A percentile compares a stretch with the other conserved stretches of the same genome.
phyloP scores from a whole-genome alignment of 2,113 vertebrate species.

The Danio rerio region DNA sequence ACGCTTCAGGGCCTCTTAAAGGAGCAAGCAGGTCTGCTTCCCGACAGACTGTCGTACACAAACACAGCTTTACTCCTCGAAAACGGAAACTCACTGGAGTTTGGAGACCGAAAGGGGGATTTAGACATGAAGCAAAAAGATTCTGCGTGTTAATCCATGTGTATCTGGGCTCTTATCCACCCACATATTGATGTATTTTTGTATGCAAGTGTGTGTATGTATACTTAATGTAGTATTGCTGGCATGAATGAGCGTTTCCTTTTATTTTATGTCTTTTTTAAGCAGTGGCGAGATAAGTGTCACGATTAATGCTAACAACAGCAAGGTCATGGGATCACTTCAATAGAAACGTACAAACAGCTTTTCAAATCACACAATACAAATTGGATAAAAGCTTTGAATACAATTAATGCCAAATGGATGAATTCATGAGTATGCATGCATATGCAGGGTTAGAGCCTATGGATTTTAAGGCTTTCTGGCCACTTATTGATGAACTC shows the following conservation, averaged over 20 bases:
- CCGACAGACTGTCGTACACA: slow-evolving; percentile 35
- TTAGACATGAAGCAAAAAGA: neutral
- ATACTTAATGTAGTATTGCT: neutral
- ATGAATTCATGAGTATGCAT: neutral
- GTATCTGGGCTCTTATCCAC: neutral
- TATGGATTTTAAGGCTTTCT: too few relatives aligned
- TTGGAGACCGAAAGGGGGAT: neutral
- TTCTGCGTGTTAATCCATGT: neutral
- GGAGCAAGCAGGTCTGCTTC: slow-evolving; percentile 44
- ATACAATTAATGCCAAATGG: neutral
- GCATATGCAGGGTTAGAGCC: too few relatives aligned
- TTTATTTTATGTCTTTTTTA: neutral
- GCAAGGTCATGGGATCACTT: neutral
- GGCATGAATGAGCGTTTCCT: neutral
- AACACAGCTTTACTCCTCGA: slow-evolving; percentile 15
- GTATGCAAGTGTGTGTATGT: neutral
- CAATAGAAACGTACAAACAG: too few relatives aligned
- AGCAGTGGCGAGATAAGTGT: neutral
- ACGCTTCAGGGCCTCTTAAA: slow-evolving; percentile 49
- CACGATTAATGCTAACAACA: neutral
- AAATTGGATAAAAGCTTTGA: neutral
- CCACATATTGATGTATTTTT: neutral
- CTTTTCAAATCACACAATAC: neutral
- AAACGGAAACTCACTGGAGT: slow-evolving; percentile 8
- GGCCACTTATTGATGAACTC: too few relatives aligned